These are phyloP conservation scores for Calliphora vicina DNA, from an alignment of 1,140 invertebrate genomes.

Conservation along the genomic window DNA sequence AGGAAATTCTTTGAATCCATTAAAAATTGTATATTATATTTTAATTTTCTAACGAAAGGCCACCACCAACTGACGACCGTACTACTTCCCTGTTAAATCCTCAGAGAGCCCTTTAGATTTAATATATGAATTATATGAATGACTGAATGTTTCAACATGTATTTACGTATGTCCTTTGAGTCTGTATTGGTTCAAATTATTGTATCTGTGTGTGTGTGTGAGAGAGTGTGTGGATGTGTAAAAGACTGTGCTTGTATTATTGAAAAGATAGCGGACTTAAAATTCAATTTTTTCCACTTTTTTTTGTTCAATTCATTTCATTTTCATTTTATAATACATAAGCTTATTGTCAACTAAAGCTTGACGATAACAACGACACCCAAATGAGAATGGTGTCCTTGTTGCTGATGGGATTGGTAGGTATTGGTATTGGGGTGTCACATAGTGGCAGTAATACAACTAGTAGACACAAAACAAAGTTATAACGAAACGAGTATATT, in stretches of 20 bases:
- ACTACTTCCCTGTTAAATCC: no score
- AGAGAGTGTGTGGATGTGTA: background rate
- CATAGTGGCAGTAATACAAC: background rate
- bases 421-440: background rate
- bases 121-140: background rate
- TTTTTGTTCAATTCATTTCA: background rate
- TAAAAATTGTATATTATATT: no score
- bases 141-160: background rate
- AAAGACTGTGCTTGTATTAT: background rate
- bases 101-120: background rate
- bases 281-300: background rate
- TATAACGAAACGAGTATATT: background rate
- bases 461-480: background rate
- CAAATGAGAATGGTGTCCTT: background rate
- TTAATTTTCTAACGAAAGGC: no score
- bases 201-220: background rate
- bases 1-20: no score
- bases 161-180: background rate
- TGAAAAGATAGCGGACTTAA: slow-evolving; percentile 24
- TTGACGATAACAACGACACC: slow-evolving; percentile 2
- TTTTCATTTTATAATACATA: slow-evolving; percentile 16
- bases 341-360: slow-evolving; percentile 25
- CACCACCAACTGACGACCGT: no score
- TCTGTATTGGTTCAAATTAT: background rate
- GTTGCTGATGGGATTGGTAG: background rate